Evolutionary conservation across 2,888 invertebrate species (phyloP).

Genomic region (Salpingus planirostris): DNA sequence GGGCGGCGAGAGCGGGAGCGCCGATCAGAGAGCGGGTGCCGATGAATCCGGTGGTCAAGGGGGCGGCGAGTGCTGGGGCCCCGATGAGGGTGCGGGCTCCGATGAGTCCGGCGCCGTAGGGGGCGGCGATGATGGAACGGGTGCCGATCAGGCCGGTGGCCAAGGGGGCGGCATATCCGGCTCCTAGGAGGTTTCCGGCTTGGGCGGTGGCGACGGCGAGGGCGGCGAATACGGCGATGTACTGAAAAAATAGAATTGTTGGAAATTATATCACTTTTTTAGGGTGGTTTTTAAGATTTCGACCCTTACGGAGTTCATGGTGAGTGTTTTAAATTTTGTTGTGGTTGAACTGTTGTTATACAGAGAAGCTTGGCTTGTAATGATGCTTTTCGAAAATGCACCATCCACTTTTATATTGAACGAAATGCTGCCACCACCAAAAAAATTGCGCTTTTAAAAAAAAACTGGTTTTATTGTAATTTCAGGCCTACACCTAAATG

Average conservation of each 20-base stretch:
- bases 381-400: no score
- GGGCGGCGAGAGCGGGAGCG: constrained; percentile 1
- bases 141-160: constrained; percentile 2
- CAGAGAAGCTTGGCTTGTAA: no score
- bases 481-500: no score
- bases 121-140: constrained; percentile 1
- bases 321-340: neutral
- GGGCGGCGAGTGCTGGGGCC: constrained; percentile 1
- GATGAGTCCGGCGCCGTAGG: neutral
- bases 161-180: constrained; percentile 2
- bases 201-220: constrained; percentile 9
- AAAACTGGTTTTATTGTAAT: no score
- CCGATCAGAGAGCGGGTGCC: neutral
- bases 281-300: neutral
- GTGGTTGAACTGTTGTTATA: neutral
- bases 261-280: neutral
- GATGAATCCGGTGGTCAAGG: neutral
- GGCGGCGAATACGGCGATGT: constrained; percentile 6
- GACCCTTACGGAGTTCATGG: neutral
- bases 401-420: no score
- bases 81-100: neutral
- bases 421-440: no score
- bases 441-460: no score
- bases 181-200: constrained; percentile 5
- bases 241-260: constrained; percentile 2